A percentile compares a stretch with the other conserved stretches of the same genome.
Conservation (phyloP, 2,888 invertebrate genomes). For the Azorinus chamasolen region DNA sequence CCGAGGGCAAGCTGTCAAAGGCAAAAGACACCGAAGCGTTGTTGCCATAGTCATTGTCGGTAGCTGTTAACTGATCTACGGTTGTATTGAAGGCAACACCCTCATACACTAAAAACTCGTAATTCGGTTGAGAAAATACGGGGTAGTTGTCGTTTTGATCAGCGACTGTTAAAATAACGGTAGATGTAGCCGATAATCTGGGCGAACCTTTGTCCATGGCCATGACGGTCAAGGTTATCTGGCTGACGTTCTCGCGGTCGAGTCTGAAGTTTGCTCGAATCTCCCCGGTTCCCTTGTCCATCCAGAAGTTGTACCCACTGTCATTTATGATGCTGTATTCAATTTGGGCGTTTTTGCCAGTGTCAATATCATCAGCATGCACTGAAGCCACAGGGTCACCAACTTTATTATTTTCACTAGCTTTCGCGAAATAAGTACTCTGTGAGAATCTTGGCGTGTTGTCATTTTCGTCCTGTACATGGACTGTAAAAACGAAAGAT, state of each 20-base stretch:
- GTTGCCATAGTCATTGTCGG: slow-evolving; percentile 67
- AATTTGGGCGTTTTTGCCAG: slow-evolving; percentile 70
- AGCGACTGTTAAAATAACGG: slow-evolving; percentile 64
- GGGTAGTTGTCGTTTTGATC: slow-evolving; percentile 76
- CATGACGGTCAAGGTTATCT: slow-evolving; percentile 66
- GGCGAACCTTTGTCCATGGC: slow-evolving; percentile 70
- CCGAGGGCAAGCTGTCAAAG: slow-evolving; percentile 39
- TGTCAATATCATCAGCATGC: slow-evolving; percentile 69
- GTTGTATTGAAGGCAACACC: slow-evolving; percentile 64
- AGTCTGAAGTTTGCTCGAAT: slow-evolving; percentile 71
- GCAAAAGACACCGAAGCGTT: slow-evolving; percentile 59
- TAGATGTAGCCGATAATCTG: slow-evolving; percentile 52
- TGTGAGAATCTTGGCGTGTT: slow-evolving; percentile 94
- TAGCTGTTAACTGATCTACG: slow-evolving; percentile 66
- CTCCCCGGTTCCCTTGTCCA: slow-evolving; percentile 71
- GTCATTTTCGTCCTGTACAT: slow-evolving; percentile 94
- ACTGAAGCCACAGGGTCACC: slow-evolving; percentile 70
- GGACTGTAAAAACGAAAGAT: slow-evolving; percentile 65
- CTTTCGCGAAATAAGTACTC: slow-evolving; percentile 66
- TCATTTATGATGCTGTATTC: slow-evolving; percentile 63
- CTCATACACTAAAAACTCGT: slow-evolving; percentile 66
- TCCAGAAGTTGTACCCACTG: slow-evolving; percentile 61
- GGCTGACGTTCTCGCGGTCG: slow-evolving; percentile 72
- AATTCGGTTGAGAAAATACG: slow-evolving; percentile 62
- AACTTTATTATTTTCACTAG: slow-evolving; percentile 73